Evolutionary conservation across 2,113 vertebrate species (phyloP), one percentile per base, ranked within the genome.

Genomic region (Tiliqua scincoides): DNA sequence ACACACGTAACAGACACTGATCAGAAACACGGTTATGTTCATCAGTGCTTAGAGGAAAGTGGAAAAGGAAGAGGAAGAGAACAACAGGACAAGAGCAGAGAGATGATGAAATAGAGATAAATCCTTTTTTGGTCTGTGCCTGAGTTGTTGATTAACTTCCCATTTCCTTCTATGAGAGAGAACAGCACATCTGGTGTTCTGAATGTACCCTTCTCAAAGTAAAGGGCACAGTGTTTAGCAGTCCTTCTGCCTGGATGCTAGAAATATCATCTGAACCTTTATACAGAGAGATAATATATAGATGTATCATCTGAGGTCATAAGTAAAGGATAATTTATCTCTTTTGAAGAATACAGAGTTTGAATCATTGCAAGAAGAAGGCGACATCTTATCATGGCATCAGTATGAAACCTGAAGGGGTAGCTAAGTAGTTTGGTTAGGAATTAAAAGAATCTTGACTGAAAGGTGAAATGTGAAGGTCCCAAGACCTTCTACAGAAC

Each of bases 261-360:
- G 84, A 85, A 85, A 85, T 78, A 78, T 32, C 32, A 73, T 86
- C 57, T 86, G 85, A 86, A 86, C 78, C 27, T 74, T 79, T 80
- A 80, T 80, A 59, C 57, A 86, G 68, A 80, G 65, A 52, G 37
- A 63, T 80, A 79, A 62, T 86, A 63, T 80, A 72, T 68, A 63
- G 30, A 73, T 63, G n/a, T 25, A 37, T 27, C 32, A 30, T 80
- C 35, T 74, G 65, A 63, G 40, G 68, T 37, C 35, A 84, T 20
- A 84, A 84, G 43, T 20, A 83, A 77, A 62, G 23, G 72, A 70
- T 40, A 14, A 14, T n/a, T 57, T 27, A 65, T 63, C 48, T 71
- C 67, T 63, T 61, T 8, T 72, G 18, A 40, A 15, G 20, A 25
- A 40, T 15, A 57, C 37, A 40, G 32, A 11, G 8, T 83, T 78